phyloP scores from a whole-genome alignment of 2,888 invertebrate species.

The Parasteatoda lunata region DNA sequence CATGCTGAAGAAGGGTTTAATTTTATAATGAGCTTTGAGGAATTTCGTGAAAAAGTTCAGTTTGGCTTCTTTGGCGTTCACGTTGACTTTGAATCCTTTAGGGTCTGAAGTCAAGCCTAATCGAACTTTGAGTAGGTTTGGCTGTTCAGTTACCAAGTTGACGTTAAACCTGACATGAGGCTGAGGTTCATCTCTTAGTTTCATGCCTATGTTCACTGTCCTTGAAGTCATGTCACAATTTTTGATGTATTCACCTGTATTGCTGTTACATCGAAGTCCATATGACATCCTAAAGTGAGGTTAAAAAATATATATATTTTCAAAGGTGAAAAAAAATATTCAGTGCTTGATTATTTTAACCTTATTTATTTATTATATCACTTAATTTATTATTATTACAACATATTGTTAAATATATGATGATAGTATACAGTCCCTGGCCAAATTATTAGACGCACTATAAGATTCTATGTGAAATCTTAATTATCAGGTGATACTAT shows the following conservation, averaged over 20 bases:
- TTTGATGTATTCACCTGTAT: constrained; percentile 51
- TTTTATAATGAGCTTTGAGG: constrained; percentile 36
- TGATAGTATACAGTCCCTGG: too few species aligned
- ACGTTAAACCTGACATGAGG: constrained; percentile 49
- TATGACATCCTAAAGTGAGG: constrained; percentile 50
- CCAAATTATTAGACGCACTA: too few species aligned
- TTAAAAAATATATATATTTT: background rate
- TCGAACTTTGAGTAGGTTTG: constrained; percentile 50
- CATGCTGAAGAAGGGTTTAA: constrained; percentile 60
- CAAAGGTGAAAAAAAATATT: too few species aligned
- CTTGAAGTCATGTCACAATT: constrained; percentile 64
- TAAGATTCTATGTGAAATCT: too few species aligned
- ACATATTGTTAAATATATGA: too few species aligned
- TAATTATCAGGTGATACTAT: too few species aligned
- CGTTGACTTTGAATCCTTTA: constrained; percentile 54
- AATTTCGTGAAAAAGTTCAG: constrained; percentile 57
- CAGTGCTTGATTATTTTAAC: too few species aligned
- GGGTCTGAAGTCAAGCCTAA: constrained; percentile 42
- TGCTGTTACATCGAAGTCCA: constrained; percentile 46
- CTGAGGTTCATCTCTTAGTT: constrained; percentile 32
- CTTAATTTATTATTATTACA: too few species aligned
- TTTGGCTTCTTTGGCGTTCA: constrained; percentile 40
- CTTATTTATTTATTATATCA: too few species aligned
- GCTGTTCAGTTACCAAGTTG: constrained; percentile 39
- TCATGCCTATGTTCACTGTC: constrained; percentile 54